Percentiles rank a stretch among this genome's conserved stretches.
These are phyloP conservation scores for Pimpla rufipes DNA, from an alignment of 2,888 invertebrate species.

Conservation along the genomic window DNA sequence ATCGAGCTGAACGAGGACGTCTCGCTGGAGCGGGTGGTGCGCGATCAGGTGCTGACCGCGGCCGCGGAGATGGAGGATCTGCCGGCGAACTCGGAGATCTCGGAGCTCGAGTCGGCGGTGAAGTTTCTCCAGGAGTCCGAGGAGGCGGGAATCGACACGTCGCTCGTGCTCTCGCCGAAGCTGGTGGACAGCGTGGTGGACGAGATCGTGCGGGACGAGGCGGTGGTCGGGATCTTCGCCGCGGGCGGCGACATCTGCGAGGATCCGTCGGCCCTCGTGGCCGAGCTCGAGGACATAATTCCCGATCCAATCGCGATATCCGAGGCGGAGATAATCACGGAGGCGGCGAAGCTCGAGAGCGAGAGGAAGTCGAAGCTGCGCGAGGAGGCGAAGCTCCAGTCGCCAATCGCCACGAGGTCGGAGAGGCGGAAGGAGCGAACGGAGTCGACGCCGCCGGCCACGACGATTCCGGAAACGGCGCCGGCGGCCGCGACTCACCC, in stretches of 20 bases:
- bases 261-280: conserved; percentile 74
- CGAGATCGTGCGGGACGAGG: conserved; percentile 69
- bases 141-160: conserved; percentile 84
- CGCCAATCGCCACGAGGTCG: conserved; percentile 30
- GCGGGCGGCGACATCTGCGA: conserved; percentile 75
- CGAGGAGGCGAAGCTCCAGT: conserved; percentile 71
- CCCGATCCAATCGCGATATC: conserved; percentile 82
- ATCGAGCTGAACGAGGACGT: conserved; percentile 74
- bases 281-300: conserved; percentile 73
- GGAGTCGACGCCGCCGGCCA: conserved; percentile 5
- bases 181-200: conserved; percentile 73
- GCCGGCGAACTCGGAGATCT: conserved; percentile 78
- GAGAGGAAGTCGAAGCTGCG: conserved; percentile 78
- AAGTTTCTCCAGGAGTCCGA: conserved; percentile 84
- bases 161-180: conserved; percentile 80
- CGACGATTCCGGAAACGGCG: neutral
- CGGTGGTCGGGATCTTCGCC: conserved; percentile 74
- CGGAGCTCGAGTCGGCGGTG: conserved; percentile 82
- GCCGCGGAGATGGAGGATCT: conserved; percentile 67
- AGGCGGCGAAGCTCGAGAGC: conserved; percentile 82
- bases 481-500: neutral
- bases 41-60: conserved; percentile 66
- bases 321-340: conserved; percentile 84
- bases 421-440: no score
- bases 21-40: conserved; percentile 66